phyloP scores from a whole-genome alignment of 2,888 invertebrate species.

The Drosophila siamana region DNA sequence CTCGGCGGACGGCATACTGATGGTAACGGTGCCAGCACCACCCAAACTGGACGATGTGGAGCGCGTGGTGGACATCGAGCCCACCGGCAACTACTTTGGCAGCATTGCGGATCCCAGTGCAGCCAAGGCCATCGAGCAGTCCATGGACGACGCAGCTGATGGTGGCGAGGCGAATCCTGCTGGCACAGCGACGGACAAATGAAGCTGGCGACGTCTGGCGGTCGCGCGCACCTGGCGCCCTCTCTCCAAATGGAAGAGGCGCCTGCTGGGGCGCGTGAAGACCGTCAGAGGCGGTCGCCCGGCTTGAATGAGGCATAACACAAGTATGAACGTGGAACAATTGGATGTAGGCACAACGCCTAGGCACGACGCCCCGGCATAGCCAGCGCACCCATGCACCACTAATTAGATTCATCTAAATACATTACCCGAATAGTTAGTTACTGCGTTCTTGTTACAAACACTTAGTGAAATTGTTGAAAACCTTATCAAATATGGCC shows the following conservation, averaged over 20 bases:
- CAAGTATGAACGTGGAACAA: conserved; percentile 9
- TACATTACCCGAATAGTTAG: conserved; percentile 4
- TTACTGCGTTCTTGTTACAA: conserved; percentile 51
- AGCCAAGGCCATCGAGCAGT: conserved; percentile 66
- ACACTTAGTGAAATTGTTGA: conserved; percentile 64
- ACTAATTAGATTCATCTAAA: too few species aligned
- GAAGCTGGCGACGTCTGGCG: conserved; percentile 78
- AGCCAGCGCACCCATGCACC: not conserved
- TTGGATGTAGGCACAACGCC: conserved; percentile 7
- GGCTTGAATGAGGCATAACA: conserved; percentile 47
- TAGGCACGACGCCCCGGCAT: not conserved
- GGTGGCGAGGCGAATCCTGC: conserved; percentile 68
- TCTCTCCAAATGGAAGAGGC: conserved; percentile 42
- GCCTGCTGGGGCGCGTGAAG: conserved; percentile 57
- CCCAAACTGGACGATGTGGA: conserved; percentile 82
- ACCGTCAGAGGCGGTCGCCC: conserved; percentile 70
- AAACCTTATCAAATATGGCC: conserved; percentile 73
- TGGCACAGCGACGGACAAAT: conserved; percentile 74
- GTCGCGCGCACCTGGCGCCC: conserved; percentile 60
- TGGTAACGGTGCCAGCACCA: conserved; percentile 83
- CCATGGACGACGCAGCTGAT: conserved; percentile 34
- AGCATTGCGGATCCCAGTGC: conserved; percentile 72
- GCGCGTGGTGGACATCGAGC: conserved; percentile 78
- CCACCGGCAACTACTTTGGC: conserved; percentile 82
- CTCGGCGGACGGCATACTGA: conserved; percentile 83